Evolutionary conservation across 2,113 vertebrate species (phyloP).

Genomic region (Laterallus jamaicensis): DNA sequence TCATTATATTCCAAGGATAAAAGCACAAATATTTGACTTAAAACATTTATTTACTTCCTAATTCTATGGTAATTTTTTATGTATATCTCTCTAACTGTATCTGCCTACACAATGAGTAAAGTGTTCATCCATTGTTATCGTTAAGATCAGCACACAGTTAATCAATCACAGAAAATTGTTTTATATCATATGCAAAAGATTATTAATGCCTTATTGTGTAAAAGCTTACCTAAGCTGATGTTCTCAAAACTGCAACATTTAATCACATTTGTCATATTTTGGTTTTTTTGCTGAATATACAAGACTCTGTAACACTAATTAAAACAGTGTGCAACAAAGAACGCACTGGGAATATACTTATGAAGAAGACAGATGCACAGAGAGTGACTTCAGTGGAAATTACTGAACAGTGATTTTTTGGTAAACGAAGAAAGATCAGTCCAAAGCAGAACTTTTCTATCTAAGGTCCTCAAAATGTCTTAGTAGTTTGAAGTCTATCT

Average conservation of each 20-base stretch:
- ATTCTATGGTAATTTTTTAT: constrained; percentile 64
- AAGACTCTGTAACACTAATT: constrained; percentile 88
- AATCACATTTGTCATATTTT: constrained; percentile 89
- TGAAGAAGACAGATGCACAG: constrained; percentile 58
- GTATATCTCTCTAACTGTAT: constrained; percentile 49
- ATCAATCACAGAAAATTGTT: constrained; percentile 79
- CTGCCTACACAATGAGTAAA: constrained; percentile 65
- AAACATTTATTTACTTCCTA: constrained; percentile 48
- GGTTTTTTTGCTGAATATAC: constrained; percentile 83
- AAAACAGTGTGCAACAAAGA: constrained; percentile 84
- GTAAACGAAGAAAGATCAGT: constrained; percentile 31
- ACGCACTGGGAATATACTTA: constrained; percentile 56
- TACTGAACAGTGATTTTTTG: constrained; percentile 19
- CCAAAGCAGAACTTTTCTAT: neutral
- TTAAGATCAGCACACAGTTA: constrained; percentile 71
- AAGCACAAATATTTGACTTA: constrained; percentile 57
- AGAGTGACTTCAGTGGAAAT: constrained; percentile 57
- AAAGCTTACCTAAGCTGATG: constrained; percentile 88
- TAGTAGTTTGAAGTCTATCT: neutral
- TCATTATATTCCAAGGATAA: constrained; percentile 34
- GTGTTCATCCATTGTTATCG: constrained; percentile 69
- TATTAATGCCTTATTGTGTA: constrained; percentile 79
- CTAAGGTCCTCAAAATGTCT: neutral
- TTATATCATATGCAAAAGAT: constrained; percentile 68
- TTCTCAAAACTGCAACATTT: constrained; percentile 86